phyloP scores from a whole-genome alignment of 2,113 vertebrate genomes.

The Dromiciops gliroides region DNA sequence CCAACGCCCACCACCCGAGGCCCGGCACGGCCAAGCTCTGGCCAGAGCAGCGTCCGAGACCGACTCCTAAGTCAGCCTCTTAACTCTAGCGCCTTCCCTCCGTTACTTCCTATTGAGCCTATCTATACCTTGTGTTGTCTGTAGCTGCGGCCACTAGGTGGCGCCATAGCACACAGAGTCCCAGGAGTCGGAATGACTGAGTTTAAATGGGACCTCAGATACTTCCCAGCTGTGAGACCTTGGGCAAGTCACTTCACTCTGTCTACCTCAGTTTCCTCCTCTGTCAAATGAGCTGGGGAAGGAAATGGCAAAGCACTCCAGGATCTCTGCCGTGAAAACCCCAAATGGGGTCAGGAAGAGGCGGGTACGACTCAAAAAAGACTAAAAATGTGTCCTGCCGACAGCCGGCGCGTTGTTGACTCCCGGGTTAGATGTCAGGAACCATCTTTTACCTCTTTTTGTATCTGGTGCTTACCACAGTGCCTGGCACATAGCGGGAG shows the following conservation, averaged over 20 bases:
- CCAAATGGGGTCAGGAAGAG: neutral
- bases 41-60: no score
- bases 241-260: no score
- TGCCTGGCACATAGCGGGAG: neutral
- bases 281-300: neutral
- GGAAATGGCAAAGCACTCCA: neutral
- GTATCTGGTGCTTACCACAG: neutral
- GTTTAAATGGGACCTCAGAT: no score
- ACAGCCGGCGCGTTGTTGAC: no score
- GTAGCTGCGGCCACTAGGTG: neutral
- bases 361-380: no score
- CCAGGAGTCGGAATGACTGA: no score
- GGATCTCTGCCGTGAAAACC: neutral
- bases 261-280: neutral
- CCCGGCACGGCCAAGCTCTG: neutral
- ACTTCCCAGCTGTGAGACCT: neutral
- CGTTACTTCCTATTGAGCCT: neutral
- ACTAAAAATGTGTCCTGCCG: no score
- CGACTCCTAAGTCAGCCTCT: no score
- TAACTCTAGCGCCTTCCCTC: no score
- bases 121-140: neutral
- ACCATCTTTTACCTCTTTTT: neutral
- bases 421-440: no score
- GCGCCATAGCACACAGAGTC: no score
- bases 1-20: neutral